Percentiles rank a stretch among this genome's conserved stretches.
Conservation (phyloP, 2,888 invertebrate genomes). For the Scaptomyza tumidula region DNA sequence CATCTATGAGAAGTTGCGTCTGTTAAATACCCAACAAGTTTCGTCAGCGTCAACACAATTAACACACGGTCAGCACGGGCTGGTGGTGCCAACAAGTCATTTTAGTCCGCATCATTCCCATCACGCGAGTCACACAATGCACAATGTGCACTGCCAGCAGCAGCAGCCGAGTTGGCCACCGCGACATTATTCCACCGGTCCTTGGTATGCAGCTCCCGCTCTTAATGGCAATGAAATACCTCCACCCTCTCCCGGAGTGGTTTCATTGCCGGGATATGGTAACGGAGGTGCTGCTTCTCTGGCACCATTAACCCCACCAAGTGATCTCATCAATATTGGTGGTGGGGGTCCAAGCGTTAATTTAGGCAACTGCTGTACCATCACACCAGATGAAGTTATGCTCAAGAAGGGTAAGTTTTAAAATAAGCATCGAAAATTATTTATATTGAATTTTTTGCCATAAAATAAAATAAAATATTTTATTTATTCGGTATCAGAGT, state of each 20-base stretch:
- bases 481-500: too few species aligned
- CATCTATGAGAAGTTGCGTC: slow-evolving; percentile 83
- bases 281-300: slow-evolving; percentile 6
- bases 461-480: too few species aligned
- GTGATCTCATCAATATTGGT: slow-evolving; percentile 44
- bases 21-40: slow-evolving; percentile 75
- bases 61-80: slow-evolving; percentile 46
- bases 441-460: not conserved
- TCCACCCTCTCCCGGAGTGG: slow-evolving; percentile 9
- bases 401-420: slow-evolving; percentile 76
- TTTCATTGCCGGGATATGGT: slow-evolving; percentile 24
- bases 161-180: slow-evolving; percentile 77
- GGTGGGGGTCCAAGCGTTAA: slow-evolving; percentile 28
- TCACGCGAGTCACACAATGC: slow-evolving; percentile 37
- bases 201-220: slow-evolving; percentile 82
- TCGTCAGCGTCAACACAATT: slow-evolving; percentile 30
- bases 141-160: slow-evolving; percentile 37
- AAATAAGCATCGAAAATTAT: not conserved
- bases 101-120: slow-evolving; percentile 53
- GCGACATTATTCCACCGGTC: slow-evolving; percentile 74
- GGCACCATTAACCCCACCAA: slow-evolving; percentile 51
- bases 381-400: slow-evolving; percentile 68
- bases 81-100: slow-evolving; percentile 40
- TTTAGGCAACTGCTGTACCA: slow-evolving; percentile 61
- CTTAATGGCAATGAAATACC: slow-evolving; percentile 63